Evolutionary conservation across 2,113 vertebrate species (phyloP).

Genomic region (Cyanocitta stelleri): DNA sequence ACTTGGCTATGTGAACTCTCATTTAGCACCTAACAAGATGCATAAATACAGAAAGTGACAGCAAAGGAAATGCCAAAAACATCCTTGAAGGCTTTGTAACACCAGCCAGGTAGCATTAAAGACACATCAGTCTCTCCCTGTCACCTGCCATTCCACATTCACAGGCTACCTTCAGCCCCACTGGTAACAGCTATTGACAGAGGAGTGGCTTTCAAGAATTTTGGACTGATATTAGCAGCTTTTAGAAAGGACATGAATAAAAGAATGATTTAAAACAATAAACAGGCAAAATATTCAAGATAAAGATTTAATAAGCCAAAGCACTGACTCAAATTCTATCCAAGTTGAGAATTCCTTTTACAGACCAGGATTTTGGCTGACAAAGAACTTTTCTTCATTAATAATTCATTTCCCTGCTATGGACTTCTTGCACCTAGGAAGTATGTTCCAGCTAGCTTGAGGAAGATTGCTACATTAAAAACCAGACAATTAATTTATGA

Average conservation of each 20-base stretch:
- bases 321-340: neutral
- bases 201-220: neutral
- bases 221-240: neutral
- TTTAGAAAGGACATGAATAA: neutral
- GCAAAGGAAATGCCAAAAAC: constrained; percentile 7
- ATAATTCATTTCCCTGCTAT: neutral
- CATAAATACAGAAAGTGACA: neutral
- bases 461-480: neutral
- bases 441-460: neutral
- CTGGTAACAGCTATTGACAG: neutral
- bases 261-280: neutral
- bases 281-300: neutral
- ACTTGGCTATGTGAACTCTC: neutral
- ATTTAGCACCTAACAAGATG: neutral
- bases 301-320: neutral
- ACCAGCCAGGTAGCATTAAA: neutral
- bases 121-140: neutral
- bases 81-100: neutral
- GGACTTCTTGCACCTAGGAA: neutral
- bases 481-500: neutral
- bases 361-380: neutral
- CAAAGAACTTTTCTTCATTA: neutral
- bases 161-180: neutral
- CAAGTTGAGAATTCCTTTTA: neutral
- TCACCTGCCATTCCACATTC: neutral